Percentiles rank a stretch among this genome's conserved stretches.
Evolutionary conservation across 1,140 invertebrate genomes (phyloP).

Genomic region (Monochamus saltuarius): DNA sequence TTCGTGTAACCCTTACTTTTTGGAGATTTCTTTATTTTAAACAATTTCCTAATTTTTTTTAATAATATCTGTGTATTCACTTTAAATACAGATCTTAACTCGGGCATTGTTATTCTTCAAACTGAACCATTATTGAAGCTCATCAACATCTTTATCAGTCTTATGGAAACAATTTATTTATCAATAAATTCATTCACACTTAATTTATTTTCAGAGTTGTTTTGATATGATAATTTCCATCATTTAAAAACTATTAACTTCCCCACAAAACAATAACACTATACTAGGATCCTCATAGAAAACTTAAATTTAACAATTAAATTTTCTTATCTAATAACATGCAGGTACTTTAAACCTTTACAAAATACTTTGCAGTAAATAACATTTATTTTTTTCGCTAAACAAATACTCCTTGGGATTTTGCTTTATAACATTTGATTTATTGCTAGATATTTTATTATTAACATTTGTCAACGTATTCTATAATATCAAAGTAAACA

Average conservation of each 20-base stretch:
- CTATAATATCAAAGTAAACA: too few relatives aligned
- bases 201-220: background rate
- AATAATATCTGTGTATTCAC: constrained; percentile 25
- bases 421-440: too few relatives aligned
- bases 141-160: constrained; percentile 6
- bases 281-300: too few relatives aligned
- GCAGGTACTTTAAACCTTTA: too few relatives aligned
- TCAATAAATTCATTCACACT: constrained; percentile 1
- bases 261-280: too few relatives aligned
- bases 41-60: constrained; percentile 34
- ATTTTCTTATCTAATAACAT: too few relatives aligned
- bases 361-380: too few relatives aligned
- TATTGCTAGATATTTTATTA: too few relatives aligned
- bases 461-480: too few relatives aligned
- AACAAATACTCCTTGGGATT: too few relatives aligned
- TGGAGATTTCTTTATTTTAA: constrained; percentile 43
- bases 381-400: too few relatives aligned
- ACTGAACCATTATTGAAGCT: constrained; percentile 12
- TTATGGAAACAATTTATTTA: constrained; percentile 20
- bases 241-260: background rate
- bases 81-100: constrained; percentile 28
- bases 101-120: constrained; percentile 29
- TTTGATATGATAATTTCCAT: background rate
- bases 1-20: constrained; percentile 44
- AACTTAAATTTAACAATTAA: too few relatives aligned